phyloP scores from a whole-genome alignment of 1,140 invertebrate genomes.

The Anagrus nilaparvatae region DNA sequence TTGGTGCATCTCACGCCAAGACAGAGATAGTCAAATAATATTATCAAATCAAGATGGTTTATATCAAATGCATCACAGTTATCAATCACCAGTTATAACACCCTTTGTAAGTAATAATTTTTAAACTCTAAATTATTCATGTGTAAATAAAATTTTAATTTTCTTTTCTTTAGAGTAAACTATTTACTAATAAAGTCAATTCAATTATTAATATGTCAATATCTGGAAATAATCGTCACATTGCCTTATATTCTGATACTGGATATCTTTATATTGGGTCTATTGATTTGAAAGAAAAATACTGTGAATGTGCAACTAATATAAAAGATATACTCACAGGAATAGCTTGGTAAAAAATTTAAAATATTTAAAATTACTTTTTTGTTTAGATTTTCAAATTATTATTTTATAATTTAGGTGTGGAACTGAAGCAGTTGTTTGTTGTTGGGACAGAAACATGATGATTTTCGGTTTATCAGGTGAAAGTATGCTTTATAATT shows the following conservation, averaged over 20 bases:
- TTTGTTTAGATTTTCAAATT: slow-evolving; percentile 8
- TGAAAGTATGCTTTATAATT: slow-evolving; percentile 58
- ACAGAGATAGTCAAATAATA: slow-evolving; percentile 57
- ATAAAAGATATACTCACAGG: slow-evolving; percentile 65
- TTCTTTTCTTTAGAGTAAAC: slow-evolving; percentile 23
- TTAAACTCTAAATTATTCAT: slow-evolving; percentile 1
- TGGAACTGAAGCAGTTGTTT: slow-evolving; percentile 73
- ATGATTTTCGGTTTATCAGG: slow-evolving; percentile 77
- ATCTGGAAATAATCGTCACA: slow-evolving; percentile 72
- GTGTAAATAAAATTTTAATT: not conserved
- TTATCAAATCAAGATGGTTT: slow-evolving; percentile 57
- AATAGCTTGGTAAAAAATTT: slow-evolving; percentile 56
- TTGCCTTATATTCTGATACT: slow-evolving; percentile 77
- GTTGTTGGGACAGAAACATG: slow-evolving; percentile 65
- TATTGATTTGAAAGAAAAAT: slow-evolving; percentile 70
- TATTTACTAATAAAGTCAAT: slow-evolving; percentile 34
- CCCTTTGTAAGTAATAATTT: slow-evolving; percentile 27
- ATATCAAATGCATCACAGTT: slow-evolving; percentile 31
- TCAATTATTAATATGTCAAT: slow-evolving; percentile 55
- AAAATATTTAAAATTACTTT: slow-evolving; percentile 6
- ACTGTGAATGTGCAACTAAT: slow-evolving; percentile 74
- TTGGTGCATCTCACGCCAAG: slow-evolving; percentile 61
- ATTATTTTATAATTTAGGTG: slow-evolving; percentile 50
- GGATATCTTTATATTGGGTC: slow-evolving; percentile 83
- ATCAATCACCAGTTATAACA: slow-evolving; percentile 24